A percentile compares a stretch with the other conserved stretches of the same genome.
Evolutionary conservation across 2,888 invertebrate genomes (phyloP).

Genomic region (Mylabris sibirica): DNA sequence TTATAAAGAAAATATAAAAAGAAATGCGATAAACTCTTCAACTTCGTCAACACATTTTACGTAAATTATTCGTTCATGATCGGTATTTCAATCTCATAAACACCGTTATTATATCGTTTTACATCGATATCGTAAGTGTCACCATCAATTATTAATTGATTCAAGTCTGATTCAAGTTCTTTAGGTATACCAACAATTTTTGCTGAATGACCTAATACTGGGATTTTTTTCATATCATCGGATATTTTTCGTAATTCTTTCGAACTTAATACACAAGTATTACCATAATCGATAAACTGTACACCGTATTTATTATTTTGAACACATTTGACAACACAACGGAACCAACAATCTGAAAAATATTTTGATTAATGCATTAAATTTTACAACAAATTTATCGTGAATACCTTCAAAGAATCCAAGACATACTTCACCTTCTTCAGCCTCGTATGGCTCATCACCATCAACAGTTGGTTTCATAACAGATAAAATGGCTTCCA

Average conservation of each 20-base stretch:
- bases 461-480: background rate
- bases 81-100: slow-evolving; percentile 4
- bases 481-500: background rate
- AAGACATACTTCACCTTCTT: background rate
- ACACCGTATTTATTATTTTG: background rate
- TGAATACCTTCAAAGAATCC: background rate
- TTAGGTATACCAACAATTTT: background rate
- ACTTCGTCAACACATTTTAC: background rate
- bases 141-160: background rate
- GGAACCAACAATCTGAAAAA: background rate
- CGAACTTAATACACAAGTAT: background rate
- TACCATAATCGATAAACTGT: background rate
- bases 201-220: background rate
- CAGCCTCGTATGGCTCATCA: background rate
- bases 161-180: background rate
- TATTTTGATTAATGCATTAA: background rate
- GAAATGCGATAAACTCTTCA: background rate
- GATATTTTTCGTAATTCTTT: background rate
- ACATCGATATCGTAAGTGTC: background rate
- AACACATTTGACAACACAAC: background rate
- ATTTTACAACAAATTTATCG: background rate
- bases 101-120: background rate
- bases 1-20: no score
- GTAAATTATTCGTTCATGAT: background rate
- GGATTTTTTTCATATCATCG: background rate